phyloP scores from a whole-genome alignment of 2,113 vertebrate species.

The Psammodynastes pulverulentus region DNA sequence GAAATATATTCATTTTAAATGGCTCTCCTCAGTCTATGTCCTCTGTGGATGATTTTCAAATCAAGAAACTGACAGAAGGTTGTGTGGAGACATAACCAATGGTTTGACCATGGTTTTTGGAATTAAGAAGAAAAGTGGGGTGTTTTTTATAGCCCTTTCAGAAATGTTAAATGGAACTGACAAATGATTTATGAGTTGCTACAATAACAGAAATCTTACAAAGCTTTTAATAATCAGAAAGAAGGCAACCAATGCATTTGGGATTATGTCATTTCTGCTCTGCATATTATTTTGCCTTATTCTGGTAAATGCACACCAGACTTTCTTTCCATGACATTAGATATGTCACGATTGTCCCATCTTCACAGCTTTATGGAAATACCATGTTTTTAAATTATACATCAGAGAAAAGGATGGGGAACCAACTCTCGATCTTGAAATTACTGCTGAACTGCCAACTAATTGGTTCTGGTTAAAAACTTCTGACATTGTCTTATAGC shows the following conservation, averaged over 20 bases:
- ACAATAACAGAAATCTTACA: not conserved
- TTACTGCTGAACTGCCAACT: not conserved
- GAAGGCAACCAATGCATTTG: not conserved
- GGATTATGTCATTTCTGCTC: not conserved
- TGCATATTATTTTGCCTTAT: not conserved
- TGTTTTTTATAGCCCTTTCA: not conserved
- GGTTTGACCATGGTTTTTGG: not conserved
- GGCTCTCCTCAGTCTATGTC: not conserved
- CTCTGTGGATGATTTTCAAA: not conserved
- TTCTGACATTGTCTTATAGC: not conserved
- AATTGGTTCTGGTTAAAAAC: not conserved
- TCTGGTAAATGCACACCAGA: not conserved
- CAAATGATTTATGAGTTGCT: not conserved
- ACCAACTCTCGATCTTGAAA: not conserved
- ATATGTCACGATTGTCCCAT: not conserved
- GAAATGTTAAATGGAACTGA: not conserved
- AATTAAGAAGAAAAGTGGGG: not conserved
- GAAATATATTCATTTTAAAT: not conserved
- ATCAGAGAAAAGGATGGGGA: not conserved
- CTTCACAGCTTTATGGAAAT: not conserved
- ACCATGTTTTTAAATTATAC: not conserved
- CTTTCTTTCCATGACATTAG: not conserved
- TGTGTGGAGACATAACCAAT: not conserved
- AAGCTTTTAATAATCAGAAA: not conserved
- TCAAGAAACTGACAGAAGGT: not conserved